Base-by-base conservation (phyloP, 2,113 vertebrate genomes). In the Myiopsitta monachus region DNA sequence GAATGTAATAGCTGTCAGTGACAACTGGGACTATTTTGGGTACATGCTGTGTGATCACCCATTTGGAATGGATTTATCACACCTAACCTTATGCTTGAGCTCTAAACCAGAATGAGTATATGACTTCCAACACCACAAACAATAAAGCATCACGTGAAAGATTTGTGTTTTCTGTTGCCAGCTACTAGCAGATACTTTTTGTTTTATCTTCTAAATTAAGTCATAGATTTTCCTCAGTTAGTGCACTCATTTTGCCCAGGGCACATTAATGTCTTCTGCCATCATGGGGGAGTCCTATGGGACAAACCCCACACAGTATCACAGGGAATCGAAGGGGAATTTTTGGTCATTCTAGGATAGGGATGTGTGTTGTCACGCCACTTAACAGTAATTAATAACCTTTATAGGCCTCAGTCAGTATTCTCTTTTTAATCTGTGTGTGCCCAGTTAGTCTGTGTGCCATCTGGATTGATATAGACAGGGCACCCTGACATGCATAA, bases 221-320 rank as follows among this genome's bases (percentile, higher is more conserved):
- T 66, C 6, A 12, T n/a, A 36, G 7, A 51, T 54, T 93, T 82
- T 87, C 33, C 31, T 78, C 30, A 30, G 16, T 44, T 15, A 44
- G 10, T 43, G 11, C 3, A 27, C 8, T 36, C 10, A 31, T 82
- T 85, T 84, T 59, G 33, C 33, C 10, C 9, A 24, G 14, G 26
- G 23, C 9, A 47, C 11, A 8, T 41, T 59, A 52, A 17, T 28
- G 27, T n/a, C 24, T 81, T 9, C 43, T 86, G 33, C 10, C 17
- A 43, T 39, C 8, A 18, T 10, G 28, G 17, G 22, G 10, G 17
- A 63, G n/a, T 31, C 26, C 39, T 51, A 7, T 33, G 12, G 11
- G 24, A 18, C 41, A 81, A 70, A 33, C 9, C 15, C 6, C 9
- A 5, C 18, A 4, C 5, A 14, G 0, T 0, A 8, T 39, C 83